phyloP scores from a whole-genome alignment of 2,888 invertebrate species.

The Drosophila stalkeri region DNA sequence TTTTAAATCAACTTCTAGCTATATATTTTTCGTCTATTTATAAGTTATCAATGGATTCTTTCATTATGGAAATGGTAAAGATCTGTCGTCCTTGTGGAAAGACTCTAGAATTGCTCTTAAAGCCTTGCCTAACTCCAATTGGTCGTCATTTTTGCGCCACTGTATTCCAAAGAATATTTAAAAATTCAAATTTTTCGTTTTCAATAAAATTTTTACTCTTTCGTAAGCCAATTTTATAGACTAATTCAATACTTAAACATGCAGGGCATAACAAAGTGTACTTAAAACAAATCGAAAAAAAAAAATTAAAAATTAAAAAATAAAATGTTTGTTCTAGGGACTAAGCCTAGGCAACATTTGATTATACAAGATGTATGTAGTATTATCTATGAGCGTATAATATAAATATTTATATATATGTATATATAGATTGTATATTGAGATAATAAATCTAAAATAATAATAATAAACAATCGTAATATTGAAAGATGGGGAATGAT shows the following conservation, averaged over 20 bases:
- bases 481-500: slow-evolving; percentile 9
- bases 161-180: slow-evolving; percentile 1
- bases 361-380: slow-evolving; percentile 24
- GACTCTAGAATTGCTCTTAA: neutral
- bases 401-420: slow-evolving; percentile 8
- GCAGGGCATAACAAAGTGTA: slow-evolving; percentile 30
- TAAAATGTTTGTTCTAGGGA: slow-evolving; percentile 2
- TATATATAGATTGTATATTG: slow-evolving; percentile 17
- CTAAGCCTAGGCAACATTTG: slow-evolving; percentile 13
- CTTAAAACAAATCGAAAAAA: slow-evolving; percentile 29
- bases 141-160: neutral
- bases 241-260: slow-evolving; percentile 18
- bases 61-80: neutral
- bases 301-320: neutral
- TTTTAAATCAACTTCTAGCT: neutral
- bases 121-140: neutral
- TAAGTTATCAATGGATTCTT: neutral
- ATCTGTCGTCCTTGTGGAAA: neutral
- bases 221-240: neutral
- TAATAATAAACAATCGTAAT: slow-evolving; percentile 33
- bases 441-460: slow-evolving; percentile 22
- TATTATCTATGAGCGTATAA: slow-evolving; percentile 32
- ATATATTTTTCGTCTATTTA: neutral
- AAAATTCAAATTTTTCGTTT: neutral
- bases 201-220: slow-evolving; percentile 2